Evolutionary conservation across 1,140 invertebrate species (phyloP).

Genomic region (Capitella teleta): DNA sequence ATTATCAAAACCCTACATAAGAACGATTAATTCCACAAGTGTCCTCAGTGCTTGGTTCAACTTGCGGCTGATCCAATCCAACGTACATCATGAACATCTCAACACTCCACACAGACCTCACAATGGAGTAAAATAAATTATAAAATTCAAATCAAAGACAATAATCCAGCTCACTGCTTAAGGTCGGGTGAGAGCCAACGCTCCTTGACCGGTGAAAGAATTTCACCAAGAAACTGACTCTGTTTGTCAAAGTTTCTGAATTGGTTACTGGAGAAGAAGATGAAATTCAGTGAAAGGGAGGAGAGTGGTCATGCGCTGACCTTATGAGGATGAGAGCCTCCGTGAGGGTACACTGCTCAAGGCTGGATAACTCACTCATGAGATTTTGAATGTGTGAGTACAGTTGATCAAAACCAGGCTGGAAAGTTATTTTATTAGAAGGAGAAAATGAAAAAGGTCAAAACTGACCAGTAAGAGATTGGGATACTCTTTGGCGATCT

Average conservation of each 20-base stretch:
- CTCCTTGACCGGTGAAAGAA: conserved; percentile 50
- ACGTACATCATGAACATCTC: conserved; percentile 63
- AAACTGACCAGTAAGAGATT: conserved; percentile 43
- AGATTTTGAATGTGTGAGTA: conserved; percentile 59
- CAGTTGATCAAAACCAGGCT: conserved; percentile 78
- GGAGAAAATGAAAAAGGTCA: neutral
- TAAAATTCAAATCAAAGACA: neutral
- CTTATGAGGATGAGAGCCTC: conserved; percentile 41
- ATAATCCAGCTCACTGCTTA: conserved; percentile 23
- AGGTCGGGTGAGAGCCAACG: conserved; percentile 34
- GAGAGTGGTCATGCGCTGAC: conserved; percentile 19
- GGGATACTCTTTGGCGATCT: conserved; percentile 75
- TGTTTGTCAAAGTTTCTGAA: conserved; percentile 79
- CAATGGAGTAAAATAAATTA: neutral
- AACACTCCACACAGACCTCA: conserved; percentile 50
- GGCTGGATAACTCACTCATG: conserved; percentile 59
- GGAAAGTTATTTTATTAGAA: conserved; percentile 32
- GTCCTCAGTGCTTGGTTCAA: conserved; percentile 52
- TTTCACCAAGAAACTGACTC: conserved; percentile 66
- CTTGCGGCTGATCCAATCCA: conserved; percentile 59
- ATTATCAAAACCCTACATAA: conserved; percentile 29
- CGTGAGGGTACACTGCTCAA: conserved; percentile 67
- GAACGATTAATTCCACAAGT: conserved; percentile 48
- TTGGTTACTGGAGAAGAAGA: conserved; percentile 59
- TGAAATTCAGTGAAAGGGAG: neutral